phyloP scores from a whole-genome alignment of 2,797 vertebrate genomes.

The Acanthornis magna region DNA sequence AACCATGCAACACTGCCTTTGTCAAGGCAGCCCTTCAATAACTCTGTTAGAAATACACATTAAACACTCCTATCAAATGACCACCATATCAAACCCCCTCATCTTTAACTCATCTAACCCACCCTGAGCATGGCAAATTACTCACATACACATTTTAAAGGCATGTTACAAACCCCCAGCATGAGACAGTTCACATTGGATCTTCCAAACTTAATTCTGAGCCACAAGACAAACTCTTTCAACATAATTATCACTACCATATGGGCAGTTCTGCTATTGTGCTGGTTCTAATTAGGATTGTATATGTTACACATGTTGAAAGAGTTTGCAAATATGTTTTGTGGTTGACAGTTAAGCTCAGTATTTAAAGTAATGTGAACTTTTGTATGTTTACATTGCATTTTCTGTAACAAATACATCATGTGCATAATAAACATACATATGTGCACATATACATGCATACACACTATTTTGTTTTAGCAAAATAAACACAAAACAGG shows the following conservation, averaged over 20 bases:
- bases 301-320: constrained; percentile 56
- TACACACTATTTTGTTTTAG: not conserved
- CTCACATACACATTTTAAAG: not conserved
- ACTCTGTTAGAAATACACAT: not conserved
- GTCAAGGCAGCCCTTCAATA: not conserved
- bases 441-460: not conserved
- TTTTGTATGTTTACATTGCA: constrained; percentile 30
- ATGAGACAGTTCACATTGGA: not conserved
- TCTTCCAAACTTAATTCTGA: not conserved
- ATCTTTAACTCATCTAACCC: not conserved
- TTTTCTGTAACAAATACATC: constrained; percentile 25
- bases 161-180: not conserved
- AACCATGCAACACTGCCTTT: not conserved
- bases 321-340: constrained; percentile 50
- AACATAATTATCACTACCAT: constrained; percentile 8
- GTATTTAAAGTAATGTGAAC: constrained; percentile 49
- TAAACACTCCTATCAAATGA: not conserved
- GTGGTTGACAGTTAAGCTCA: constrained; percentile 52
- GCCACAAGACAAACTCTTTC: constrained; percentile 34
- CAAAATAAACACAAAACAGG: constrained; percentile 50
- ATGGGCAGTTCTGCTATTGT: constrained; percentile 35
- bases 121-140: not conserved
- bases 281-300: constrained; percentile 48
- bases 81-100: accelerated
- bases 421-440: constrained; percentile 31